A percentile compares a stretch with the other conserved stretches of the same genome.
These are phyloP conservation scores for Zenarchopterus dispar DNA, from an alignment of 2,797 vertebrate species.

Conservation along the genomic window DNA sequence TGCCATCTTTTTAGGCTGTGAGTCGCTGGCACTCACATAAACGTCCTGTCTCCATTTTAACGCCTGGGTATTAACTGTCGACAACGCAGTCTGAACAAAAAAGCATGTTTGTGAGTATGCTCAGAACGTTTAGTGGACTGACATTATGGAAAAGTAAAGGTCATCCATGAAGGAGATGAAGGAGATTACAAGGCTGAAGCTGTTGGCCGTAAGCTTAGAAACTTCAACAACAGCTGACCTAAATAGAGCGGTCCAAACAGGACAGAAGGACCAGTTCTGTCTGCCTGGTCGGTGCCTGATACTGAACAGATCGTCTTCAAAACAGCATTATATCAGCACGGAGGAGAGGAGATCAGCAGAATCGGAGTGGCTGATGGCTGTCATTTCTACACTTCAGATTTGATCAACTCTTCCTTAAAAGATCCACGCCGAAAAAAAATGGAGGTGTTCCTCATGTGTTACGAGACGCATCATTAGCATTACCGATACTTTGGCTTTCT, in stretches of 20 bases:
- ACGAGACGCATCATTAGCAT: too few species aligned
- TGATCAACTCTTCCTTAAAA: too few species aligned
- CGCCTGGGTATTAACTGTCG: too few species aligned
- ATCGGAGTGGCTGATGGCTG: neutral
- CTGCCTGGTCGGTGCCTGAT: neutral
- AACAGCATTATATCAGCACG: neutral
- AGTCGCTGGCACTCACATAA: slow-evolving; percentile 3
- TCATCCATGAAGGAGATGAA: too few species aligned
- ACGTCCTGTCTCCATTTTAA: slow-evolving; percentile 23
- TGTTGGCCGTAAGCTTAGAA: neutral
- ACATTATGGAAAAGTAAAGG: too few species aligned
- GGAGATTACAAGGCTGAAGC: neutral
- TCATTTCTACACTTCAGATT: too few species aligned
- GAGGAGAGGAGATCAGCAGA: neutral
- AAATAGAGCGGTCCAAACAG: neutral
- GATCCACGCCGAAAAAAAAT: too few species aligned
- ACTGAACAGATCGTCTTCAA: slow-evolving; percentile 5
- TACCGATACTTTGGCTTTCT: too few species aligned
- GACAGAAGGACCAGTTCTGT: neutral
- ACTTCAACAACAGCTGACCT: neutral
- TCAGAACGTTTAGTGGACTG: too few species aligned
- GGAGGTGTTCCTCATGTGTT: too few species aligned
- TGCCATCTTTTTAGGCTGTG: neutral
- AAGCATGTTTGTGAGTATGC: too few species aligned
- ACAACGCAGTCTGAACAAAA: too few species aligned